These are phyloP conservation scores for Augochlora pura DNA, from an alignment of 1,140 invertebrate genomes.

Conservation along the genomic window DNA sequence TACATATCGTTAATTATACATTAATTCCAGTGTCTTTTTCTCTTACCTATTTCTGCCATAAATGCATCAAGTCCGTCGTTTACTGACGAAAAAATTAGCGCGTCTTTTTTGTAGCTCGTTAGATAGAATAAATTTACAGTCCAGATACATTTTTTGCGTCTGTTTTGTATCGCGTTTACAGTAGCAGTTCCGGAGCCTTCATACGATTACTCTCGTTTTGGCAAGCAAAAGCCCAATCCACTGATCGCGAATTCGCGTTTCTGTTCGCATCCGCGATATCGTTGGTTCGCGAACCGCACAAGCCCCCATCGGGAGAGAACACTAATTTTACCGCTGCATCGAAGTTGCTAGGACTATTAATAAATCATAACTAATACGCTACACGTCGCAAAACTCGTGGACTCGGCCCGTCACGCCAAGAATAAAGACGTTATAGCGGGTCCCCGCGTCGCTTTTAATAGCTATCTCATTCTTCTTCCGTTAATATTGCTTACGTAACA, in stretches of 20 bases:
- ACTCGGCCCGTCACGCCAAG: conserved; percentile 32
- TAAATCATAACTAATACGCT: conserved; percentile 57
- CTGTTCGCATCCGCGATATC: not conserved
- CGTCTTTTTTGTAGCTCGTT: no score
- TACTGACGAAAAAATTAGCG: no score
- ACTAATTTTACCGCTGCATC: conserved; percentile 54
- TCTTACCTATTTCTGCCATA: no score
- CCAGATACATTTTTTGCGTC: not conserved
- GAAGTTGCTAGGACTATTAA: conserved; percentile 47
- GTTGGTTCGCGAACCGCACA: not conserved
- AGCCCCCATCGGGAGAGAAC: conserved; percentile 14
- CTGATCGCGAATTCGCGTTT: not conserved
- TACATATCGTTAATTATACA: no score
- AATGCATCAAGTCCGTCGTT: no score
- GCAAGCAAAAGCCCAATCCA: no score
- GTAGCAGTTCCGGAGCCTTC: not conserved
- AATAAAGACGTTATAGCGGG: conserved; percentile 38
- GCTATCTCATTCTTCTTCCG: conserved; percentile 44
- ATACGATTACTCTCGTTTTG: no score
- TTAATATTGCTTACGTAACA: conserved; percentile 41
- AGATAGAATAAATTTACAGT: no score
- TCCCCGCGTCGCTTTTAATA: conserved; percentile 48
- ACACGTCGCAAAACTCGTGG: conserved; percentile 35
- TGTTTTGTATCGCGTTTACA: not conserved
- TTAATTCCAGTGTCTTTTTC: no score